phyloP scores from a whole-genome alignment of 2,113 vertebrate genomes.

The Ibidorhyncha struthersii region DNA sequence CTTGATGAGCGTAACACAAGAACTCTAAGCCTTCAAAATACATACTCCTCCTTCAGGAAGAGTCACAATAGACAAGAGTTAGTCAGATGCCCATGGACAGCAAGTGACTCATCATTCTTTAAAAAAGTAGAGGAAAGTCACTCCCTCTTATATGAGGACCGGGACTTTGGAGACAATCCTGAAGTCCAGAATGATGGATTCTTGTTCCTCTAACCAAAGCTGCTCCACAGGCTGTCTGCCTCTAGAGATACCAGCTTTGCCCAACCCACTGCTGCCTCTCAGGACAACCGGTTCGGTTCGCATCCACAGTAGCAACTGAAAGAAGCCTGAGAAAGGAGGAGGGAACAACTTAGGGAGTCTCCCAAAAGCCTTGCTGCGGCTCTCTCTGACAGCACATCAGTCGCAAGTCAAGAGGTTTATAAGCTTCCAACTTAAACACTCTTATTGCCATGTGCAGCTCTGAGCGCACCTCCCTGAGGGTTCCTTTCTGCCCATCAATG shows the following conservation, averaged over 20 bases:
- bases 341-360: neutral
- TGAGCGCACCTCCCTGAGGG: neutral
- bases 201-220: neutral
- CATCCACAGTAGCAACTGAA: neutral
- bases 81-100: neutral
- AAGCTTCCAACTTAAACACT: constrained; percentile 28
- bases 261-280: neutral
- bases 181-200: neutral
- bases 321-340: neutral
- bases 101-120: neutral
- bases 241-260: neutral
- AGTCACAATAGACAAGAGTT: neutral
- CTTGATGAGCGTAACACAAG: neutral
- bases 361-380: neutral
- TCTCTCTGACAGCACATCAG: neutral
- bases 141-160: neutral
- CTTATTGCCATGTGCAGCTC: neutral
- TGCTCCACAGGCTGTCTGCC: neutral
- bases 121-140: neutral
- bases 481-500: neutral
- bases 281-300: neutral
- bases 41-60: neutral
- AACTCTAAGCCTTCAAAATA: neutral
- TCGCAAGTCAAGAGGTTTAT: neutral
- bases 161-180: neutral